Evolutionary conservation across 2,113 vertebrate genomes (phyloP).

Genomic region (Todiramphus chloris): DNA sequence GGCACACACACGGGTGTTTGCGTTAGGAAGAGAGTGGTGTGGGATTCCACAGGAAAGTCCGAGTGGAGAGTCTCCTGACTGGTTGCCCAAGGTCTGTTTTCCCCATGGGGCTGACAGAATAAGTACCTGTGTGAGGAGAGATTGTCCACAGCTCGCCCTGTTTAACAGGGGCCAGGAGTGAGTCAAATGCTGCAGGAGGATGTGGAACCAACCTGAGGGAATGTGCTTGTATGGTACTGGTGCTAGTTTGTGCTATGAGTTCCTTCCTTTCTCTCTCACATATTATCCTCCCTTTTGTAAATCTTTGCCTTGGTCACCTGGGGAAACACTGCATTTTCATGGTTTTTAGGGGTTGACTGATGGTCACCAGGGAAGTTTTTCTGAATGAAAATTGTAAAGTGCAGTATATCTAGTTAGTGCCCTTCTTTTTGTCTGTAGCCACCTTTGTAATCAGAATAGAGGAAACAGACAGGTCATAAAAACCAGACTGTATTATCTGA

Average conservation of each 20-base stretch:
- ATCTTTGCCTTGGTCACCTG: neutral
- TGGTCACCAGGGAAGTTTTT: neutral
- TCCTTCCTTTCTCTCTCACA: neutral
- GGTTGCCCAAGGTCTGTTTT: neutral
- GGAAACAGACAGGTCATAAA: neutral
- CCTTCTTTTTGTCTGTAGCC: neutral
- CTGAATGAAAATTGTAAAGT: neutral
- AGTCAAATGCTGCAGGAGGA: neutral
- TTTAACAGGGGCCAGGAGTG: neutral
- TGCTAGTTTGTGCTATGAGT: neutral
- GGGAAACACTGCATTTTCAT: neutral
- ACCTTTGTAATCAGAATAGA: neutral
- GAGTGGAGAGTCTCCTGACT: neutral
- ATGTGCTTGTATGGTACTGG: fast-evolving
- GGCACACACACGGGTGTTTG: neutral
- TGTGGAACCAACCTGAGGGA: neutral
- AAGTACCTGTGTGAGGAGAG: neutral
- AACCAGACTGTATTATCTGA: neutral
- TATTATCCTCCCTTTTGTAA: neutral
- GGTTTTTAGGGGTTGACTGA: neutral
- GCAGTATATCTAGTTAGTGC: neutral
- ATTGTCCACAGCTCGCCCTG: neutral
- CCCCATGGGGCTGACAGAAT: neutral
- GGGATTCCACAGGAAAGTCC: neutral
- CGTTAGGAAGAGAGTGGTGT: neutral